These are phyloP conservation scores for Chroicocephalus ridibundus DNA, from an alignment of 2,113 vertebrate species.

Conservation along the genomic window DNA sequence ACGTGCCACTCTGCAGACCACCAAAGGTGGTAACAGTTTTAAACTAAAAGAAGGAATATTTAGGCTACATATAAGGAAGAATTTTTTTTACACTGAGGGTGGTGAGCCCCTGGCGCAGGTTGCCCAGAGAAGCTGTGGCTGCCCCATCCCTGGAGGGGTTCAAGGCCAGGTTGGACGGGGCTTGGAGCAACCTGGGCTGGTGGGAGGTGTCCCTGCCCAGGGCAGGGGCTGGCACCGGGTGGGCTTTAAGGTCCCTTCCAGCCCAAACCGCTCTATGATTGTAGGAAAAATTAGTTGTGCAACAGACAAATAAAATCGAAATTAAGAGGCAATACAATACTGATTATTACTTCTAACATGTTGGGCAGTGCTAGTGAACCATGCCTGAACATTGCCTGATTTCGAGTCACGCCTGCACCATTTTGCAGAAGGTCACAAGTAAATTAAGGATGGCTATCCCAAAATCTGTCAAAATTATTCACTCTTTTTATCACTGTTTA, in stretches of 20 bases:
- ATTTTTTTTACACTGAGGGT: neutral
- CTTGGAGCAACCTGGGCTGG: neutral
- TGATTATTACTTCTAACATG: neutral
- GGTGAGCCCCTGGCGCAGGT: neutral
- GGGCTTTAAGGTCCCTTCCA: neutral
- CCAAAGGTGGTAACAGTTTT: neutral
- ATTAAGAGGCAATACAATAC: neutral
- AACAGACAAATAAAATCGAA: neutral
- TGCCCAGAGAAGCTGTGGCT: neutral
- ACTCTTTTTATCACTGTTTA: neutral
- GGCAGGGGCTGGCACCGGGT: neutral
- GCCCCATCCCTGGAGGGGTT: neutral
- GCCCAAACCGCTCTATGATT: neutral
- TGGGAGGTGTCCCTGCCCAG: neutral
- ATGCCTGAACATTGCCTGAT: fast-evolving
- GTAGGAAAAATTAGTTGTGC: neutral
- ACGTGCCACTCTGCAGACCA: neutral
- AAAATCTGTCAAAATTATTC: neutral
- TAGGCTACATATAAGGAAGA: neutral
- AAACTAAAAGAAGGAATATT: neutral
- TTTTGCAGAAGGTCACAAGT: neutral
- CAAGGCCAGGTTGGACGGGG: neutral
- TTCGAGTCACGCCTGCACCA: neutral
- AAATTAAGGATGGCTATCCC: neutral
- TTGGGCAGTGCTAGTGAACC: neutral